phyloP scores from a whole-genome alignment of 2,888 invertebrate species.

The Melanchra persicariae region DNA sequence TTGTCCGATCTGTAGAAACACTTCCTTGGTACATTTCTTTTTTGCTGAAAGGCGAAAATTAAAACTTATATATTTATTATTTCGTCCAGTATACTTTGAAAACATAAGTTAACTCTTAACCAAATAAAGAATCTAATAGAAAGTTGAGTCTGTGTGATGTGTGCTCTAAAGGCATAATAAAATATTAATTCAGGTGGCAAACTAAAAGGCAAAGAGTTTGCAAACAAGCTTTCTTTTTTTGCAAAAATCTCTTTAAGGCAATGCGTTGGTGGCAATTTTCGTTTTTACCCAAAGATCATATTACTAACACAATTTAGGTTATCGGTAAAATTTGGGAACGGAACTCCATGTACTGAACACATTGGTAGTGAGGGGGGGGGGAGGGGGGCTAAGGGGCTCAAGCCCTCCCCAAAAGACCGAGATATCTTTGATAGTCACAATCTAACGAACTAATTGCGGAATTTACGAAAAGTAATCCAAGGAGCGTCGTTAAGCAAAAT shows the following conservation, averaged over 20 bases:
- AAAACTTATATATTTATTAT: not conserved
- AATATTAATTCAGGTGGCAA: conserved; percentile 42
- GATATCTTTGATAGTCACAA: no score
- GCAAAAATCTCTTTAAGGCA: conserved; percentile 48
- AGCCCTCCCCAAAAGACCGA: no score
- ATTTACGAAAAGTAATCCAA: no score
- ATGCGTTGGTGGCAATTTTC: conserved; percentile 47
- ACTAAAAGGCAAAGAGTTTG: conserved; percentile 30
- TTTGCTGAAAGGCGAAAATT: not conserved
- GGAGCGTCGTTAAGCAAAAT: no score
- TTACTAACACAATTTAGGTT: conserved; percentile 15
- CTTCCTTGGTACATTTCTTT: conserved; percentile 63
- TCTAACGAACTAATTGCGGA: no score
- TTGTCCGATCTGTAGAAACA: conserved; percentile 65
- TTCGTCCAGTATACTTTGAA: not conserved
- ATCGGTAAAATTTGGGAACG: conserved; percentile 19
- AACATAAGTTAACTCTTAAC: conserved; percentile 2
- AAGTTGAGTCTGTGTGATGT: conserved; percentile 28
- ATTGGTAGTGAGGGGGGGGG: no score
- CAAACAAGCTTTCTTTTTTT: conserved; percentile 49
- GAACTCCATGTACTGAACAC: not conserved
- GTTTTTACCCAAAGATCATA: conserved; percentile 29
- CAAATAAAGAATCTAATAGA: conserved; percentile 23
- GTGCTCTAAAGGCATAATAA: conserved; percentile 22
- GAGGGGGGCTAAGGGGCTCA: no score